phyloP scores from a whole-genome alignment of 2,797 vertebrate species.

The Micromesistius poutassou region DNA sequence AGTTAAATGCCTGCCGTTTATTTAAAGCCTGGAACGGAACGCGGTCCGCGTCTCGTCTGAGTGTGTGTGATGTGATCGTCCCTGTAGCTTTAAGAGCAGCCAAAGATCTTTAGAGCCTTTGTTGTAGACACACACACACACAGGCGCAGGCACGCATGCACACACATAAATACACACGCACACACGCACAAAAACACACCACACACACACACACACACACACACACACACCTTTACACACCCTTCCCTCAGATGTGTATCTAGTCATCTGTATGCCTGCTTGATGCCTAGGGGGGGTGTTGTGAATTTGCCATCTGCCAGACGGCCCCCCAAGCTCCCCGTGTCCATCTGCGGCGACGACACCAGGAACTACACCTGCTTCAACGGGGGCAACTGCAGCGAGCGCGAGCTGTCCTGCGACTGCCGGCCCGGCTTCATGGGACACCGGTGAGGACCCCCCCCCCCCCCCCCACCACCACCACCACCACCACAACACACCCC shows the following conservation, averaged over 20 bases:
- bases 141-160: too few species aligned
- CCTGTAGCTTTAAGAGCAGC: background rate
- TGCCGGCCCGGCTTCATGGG: constrained; percentile 81
- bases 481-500: background rate
- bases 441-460: constrained; percentile 69
- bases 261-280: background rate
- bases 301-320: constrained; percentile 43
- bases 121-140: constrained; percentile 1
- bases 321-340: constrained; percentile 73
- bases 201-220: background rate
- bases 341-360: constrained; percentile 81
- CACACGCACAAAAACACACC: background rate
- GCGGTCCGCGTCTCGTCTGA: background rate
- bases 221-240: background rate
- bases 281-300: background rate
- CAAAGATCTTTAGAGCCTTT: background rate
- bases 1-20: background rate
- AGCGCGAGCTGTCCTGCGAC: constrained; percentile 68
- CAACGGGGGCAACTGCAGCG: constrained; percentile 85
- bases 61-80: background rate
- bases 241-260: background rate
- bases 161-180: background rate
- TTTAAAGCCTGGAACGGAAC: background rate
- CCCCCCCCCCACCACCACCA: background rate
- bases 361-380: constrained; percentile 85